Conservation (phyloP, 2,888 invertebrate species). For the Andrena flavipes region DNA sequence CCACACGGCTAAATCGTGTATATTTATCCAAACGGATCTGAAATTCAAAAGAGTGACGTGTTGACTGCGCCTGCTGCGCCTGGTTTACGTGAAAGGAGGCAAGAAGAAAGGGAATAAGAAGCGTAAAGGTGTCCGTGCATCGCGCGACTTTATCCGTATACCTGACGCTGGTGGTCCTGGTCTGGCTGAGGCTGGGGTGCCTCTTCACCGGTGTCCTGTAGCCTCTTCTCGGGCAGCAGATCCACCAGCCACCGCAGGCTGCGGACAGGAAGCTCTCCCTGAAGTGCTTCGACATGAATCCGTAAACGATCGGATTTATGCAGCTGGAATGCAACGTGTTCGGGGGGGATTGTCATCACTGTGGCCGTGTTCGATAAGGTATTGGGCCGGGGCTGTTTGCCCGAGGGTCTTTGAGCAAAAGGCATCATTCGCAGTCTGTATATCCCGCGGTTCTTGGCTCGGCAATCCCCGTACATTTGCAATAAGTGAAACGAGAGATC, state of each 20-base stretch:
- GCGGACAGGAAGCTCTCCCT: constrained; percentile 87
- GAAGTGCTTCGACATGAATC: constrained; percentile 91
- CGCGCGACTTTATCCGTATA: constrained; percentile 57
- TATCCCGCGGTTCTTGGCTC: too few relatives aligned
- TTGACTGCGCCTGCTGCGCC: constrained; percentile 7
- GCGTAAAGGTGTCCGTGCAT: background rate
- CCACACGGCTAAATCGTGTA: constrained; percentile 17
- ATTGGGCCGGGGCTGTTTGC: background rate
- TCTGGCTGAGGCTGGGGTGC: constrained; percentile 83
- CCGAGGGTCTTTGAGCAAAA: background rate
- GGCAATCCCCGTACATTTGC: too few relatives aligned
- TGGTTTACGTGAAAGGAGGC: constrained; percentile 10
- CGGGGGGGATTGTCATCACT: background rate
- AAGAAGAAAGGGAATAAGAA: background rate
- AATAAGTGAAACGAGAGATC: constrained; percentile 10
- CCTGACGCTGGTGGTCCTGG: constrained; percentile 84
- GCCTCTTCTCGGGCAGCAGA: constrained; percentile 78
- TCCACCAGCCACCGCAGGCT: constrained; percentile 84
- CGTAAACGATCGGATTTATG: constrained; percentile 90
- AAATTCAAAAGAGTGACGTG: constrained; percentile 52
- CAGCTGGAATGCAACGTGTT: constrained; percentile 85
- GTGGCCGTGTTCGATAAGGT: background rate
- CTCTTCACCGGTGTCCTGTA: constrained; percentile 79
- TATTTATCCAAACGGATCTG: constrained; percentile 54
- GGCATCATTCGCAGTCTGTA: too few relatives aligned